Evolutionary conservation across 1,140 invertebrate genomes (phyloP), one percentile per base, ranked within the genome.

Genomic region (Sitodiplosis mosellana): DNA sequence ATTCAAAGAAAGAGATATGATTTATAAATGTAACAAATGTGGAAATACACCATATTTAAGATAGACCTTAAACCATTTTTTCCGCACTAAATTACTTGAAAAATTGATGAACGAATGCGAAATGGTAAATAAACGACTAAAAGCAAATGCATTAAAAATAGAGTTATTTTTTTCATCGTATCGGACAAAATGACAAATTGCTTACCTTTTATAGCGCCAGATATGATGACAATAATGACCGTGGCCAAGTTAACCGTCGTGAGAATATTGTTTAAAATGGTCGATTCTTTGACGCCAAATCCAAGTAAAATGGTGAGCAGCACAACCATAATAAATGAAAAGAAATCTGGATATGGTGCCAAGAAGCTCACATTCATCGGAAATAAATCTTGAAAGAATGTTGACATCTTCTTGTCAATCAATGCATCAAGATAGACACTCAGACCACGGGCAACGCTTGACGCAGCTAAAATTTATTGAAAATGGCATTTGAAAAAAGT

Each of bases 391-490:
- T 67, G 66, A 48, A 94, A 76, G 1, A 75, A 67, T 8, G 69
- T 69, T 20, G 73, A 72, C 66, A 95, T 89, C 10, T 71, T 71
- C 49, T 86, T 75, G 54, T 81, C 73, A 43, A 80, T 70, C 1
- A 95, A 61, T 12, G 80, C 76, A 59, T 95, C 89, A n/a, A 96
- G 75, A 56, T 94, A 93, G 46, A 80, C 81, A 58, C 86, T 88
- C 58, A 91, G 77, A 19, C 88, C 91, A 57, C 87, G 76, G 2
- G 89, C 90, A n/a, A 94, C 87, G 53, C 87, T 87, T 5, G 91
- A 89, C 0, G 84, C 83, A 51, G 80, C 82, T 83, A 53, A 19
- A 46, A n/a, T n/a, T n/a, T n/a, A n/a, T n/a, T n/a, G n/a, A n/a
- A n/a, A n/a, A n/a, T n/a, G n/a, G n/a, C n/a, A n/a, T n/a, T n/a